Evolutionary conservation across 2,888 invertebrate species (phyloP).

Genomic region (Acronicta leporina): DNA sequence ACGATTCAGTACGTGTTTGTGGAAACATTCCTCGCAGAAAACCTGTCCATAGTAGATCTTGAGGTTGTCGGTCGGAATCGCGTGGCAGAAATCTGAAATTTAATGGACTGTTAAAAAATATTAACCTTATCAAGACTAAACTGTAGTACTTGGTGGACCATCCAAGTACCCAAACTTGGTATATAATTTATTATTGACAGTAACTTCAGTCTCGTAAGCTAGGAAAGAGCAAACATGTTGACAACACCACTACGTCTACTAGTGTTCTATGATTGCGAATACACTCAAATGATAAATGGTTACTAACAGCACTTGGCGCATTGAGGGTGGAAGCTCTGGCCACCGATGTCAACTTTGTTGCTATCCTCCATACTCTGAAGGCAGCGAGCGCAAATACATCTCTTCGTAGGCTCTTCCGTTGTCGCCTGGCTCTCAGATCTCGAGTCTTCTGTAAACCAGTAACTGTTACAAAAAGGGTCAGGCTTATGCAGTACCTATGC

Average conservation of each 20-base stretch:
- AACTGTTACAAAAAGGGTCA: neutral
- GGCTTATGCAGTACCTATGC: too few species aligned
- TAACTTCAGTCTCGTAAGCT: too few species aligned
- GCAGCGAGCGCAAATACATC: conserved; percentile 78
- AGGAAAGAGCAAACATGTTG: too few species aligned
- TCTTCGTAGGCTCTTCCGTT: conserved; percentile 65
- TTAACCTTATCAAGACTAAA: conserved; percentile 5
- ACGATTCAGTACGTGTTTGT: conserved; percentile 73
- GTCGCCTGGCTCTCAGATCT: conserved; percentile 21
- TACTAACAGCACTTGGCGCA: conserved; percentile 83
- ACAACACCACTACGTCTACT: too few species aligned
- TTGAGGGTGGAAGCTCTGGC: conserved; percentile 77
- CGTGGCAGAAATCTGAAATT: conserved; percentile 76
- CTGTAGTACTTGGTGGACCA: neutral
- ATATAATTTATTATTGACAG: too few species aligned
- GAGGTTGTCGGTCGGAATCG: conserved; percentile 70
- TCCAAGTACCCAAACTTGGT: too few species aligned
- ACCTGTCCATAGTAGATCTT: conserved; percentile 85
- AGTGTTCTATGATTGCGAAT: too few species aligned
- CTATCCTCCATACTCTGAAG: conserved; percentile 72
- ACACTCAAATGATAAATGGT: neutral
- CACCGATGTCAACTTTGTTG: conserved; percentile 73
- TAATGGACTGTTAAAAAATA: conserved; percentile 13
- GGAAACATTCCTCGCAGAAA: conserved; percentile 83
- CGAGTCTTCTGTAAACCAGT: conserved; percentile 15